A percentile compares a stretch with the other conserved stretches of the same genome.
phyloP scores from a whole-genome alignment of 1,140 invertebrate species.

The Brachionus sp. region DNA sequence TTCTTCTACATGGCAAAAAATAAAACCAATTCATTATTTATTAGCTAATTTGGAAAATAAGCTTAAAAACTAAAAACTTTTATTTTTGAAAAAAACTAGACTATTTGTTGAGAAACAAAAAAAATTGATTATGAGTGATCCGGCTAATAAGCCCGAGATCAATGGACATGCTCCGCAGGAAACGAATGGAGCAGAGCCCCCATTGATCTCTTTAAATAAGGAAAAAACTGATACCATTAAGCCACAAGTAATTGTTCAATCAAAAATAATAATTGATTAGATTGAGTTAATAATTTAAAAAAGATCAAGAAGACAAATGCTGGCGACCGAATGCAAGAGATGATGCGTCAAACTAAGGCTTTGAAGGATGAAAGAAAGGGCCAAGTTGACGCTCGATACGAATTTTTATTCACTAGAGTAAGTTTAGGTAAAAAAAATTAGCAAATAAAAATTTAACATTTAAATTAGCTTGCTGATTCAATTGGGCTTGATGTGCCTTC shows the following conservation, averaged over 20 bases:
- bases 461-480: neutral
- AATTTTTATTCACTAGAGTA: conserved; percentile 46
- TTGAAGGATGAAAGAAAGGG: conserved; percentile 20
- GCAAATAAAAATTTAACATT: neutral
- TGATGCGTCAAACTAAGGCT: conserved; percentile 43
- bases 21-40: neutral
- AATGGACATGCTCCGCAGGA: neutral
- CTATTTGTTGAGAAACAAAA: neutral
- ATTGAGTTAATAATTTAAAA: neutral
- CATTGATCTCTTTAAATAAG: conserved; percentile 13
- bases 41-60: neutral
- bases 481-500: conserved; percentile 51
- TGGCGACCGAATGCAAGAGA: conserved; percentile 27
- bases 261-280: neutral
- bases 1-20: neutral
- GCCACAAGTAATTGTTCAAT: neutral
- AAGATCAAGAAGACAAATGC: neutral
- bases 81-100: neutral
- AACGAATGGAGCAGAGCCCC: conserved; percentile 8
- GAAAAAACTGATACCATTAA: conserved; percentile 28
- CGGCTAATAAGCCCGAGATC: neutral
- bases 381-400: conserved; percentile 44
- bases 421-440: neutral
- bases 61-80: neutral
- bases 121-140: conserved; percentile 14